phyloP scores from a whole-genome alignment of 2,888 invertebrate genomes.

The Emmelina monodactyla region DNA sequence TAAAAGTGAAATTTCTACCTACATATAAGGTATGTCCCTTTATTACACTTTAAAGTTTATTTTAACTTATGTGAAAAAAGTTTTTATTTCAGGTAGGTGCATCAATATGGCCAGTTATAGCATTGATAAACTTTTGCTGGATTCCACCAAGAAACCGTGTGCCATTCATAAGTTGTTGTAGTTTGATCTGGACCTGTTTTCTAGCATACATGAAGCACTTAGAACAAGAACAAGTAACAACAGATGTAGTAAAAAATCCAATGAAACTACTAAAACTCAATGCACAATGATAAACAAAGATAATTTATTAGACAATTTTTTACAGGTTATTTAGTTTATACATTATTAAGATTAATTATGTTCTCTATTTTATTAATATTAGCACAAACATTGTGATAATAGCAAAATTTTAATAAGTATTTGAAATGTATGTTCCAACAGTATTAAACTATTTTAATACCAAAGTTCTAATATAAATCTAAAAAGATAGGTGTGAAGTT shows the following conservation, averaged over 20 bases:
- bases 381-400: too few relatives aligned
- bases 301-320: too few relatives aligned
- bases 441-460: too few relatives aligned
- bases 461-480: too few relatives aligned
- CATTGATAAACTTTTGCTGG: conserved; percentile 76
- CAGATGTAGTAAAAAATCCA: conserved; percentile 21
- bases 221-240: conserved; percentile 36
- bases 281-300: conserved; percentile 18
- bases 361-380: too few relatives aligned
- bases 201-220: conserved; percentile 81
- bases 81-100: conserved; percentile 68
- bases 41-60: neutral
- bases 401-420: too few relatives aligned
- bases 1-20: conserved; percentile 75
- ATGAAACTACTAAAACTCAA: conserved; percentile 23
- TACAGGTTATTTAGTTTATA: too few relatives aligned
- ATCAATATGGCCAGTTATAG: conserved; percentile 77
- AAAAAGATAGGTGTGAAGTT: too few relatives aligned
- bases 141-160: conserved; percentile 79
- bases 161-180: conserved; percentile 77
- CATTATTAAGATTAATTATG: too few relatives aligned
- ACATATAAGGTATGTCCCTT: conserved; percentile 70
- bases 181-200: conserved; percentile 81
- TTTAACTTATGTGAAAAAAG: neutral
- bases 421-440: too few relatives aligned